phyloP scores from a whole-genome alignment of 1,140 invertebrate genomes.

The Saxidomus purpurata region DNA sequence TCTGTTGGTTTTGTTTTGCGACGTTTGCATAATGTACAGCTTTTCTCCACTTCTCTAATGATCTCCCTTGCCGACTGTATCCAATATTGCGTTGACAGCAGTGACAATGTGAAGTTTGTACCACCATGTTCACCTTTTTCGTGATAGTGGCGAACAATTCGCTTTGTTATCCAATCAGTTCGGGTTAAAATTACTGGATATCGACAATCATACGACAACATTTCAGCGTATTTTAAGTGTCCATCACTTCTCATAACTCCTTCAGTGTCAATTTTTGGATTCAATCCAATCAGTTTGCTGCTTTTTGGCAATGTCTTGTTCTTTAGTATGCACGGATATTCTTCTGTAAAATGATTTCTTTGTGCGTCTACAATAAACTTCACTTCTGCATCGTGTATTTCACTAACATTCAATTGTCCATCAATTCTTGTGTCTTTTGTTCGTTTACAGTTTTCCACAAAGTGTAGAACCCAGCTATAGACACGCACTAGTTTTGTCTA shows the following conservation, averaged over 20 bases:
- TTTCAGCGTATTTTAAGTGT: constrained; percentile 22
- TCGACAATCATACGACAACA: background rate
- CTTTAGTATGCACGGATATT: background rate
- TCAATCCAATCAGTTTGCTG: constrained; percentile 15
- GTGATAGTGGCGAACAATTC: constrained; percentile 13
- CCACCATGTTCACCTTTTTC: constrained; percentile 5
- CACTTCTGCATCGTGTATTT: constrained; percentile 12
- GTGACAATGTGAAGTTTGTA: constrained; percentile 1
- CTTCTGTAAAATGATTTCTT: background rate
- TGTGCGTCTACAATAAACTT: constrained; percentile 5
- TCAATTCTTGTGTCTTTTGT: background rate
- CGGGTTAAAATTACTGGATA: background rate
- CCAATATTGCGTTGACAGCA: constrained; percentile 3
- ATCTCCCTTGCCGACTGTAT: background rate
- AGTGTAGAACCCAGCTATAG: constrained; percentile 35
- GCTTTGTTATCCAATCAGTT: background rate
- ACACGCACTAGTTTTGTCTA: constrained; percentile 16
- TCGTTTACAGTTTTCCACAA: constrained; percentile 30
- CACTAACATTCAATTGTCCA: background rate
- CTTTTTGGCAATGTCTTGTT: background rate
- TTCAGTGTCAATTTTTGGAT: background rate
- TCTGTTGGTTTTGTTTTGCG: background rate
- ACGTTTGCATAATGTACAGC: background rate
- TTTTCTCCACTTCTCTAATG: constrained; percentile 10
- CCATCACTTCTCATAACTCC: background rate